Conservation (phyloP, 2,888 invertebrate genomes). For the Zygaena filipendulae region DNA sequence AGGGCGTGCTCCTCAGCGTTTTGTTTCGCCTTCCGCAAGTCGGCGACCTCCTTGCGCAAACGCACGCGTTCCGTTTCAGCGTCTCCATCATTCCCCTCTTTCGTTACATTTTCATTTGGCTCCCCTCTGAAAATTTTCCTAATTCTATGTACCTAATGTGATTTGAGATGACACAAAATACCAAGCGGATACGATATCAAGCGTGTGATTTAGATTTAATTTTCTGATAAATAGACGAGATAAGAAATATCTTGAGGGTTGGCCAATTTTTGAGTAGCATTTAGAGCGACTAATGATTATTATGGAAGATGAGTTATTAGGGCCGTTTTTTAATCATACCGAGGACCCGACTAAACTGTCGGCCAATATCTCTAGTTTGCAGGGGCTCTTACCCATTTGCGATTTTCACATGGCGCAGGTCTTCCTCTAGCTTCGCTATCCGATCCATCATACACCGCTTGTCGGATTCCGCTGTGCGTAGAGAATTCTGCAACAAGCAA, state of each 20-base stretch:
- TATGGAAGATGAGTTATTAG: too few relatives aligned
- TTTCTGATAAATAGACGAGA: too few relatives aligned
- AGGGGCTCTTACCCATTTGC: conserved; percentile 46
- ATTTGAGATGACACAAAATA: too few relatives aligned
- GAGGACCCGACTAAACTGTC: too few relatives aligned
- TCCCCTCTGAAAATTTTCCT: conserved; percentile 33
- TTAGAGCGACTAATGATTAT: too few relatives aligned
- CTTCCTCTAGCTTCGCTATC: conserved; percentile 74
- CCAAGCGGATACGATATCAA: too few relatives aligned
- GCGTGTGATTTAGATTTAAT: too few relatives aligned
- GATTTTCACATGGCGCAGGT: conserved; percentile 59
- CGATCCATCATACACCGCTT: conserved; percentile 75
- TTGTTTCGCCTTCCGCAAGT: conserved; percentile 66
- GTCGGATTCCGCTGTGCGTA: conserved; percentile 72
- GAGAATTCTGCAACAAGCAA: conserved; percentile 66
- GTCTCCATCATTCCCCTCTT: conserved; percentile 45
- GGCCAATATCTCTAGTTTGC: too few relatives aligned
- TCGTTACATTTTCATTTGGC: conserved; percentile 35
- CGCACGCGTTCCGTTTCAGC: conserved; percentile 64
- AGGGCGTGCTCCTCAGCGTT: conserved; percentile 67
- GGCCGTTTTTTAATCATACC: too few relatives aligned
- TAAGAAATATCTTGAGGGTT: too few relatives aligned
- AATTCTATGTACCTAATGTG: too few relatives aligned
- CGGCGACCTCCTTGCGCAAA: conserved; percentile 66
- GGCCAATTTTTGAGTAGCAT: too few relatives aligned